These are phyloP conservation scores for Leptopilina boulardi DNA, from an alignment of 1,140 invertebrate genomes.

Conservation along the genomic window DNA sequence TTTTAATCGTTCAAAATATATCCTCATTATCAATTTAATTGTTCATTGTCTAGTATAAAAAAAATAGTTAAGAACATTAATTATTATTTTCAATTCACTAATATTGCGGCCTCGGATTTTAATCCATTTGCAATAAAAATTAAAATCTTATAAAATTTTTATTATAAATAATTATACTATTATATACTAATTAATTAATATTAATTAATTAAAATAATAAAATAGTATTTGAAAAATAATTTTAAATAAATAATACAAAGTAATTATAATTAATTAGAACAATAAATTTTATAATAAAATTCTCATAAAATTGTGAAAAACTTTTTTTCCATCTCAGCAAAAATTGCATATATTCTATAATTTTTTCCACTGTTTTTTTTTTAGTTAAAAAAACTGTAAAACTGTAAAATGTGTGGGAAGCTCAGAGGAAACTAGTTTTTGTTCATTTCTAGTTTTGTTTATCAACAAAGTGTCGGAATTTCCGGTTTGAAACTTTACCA, in stretches of 20 bases:
- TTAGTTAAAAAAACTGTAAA: not conserved
- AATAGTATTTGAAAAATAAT: too few relatives aligned
- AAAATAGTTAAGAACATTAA: not conserved
- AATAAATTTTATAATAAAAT: too few relatives aligned
- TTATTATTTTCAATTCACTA: not conserved
- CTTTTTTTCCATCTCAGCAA: too few relatives aligned
- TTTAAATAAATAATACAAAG: too few relatives aligned
- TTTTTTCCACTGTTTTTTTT: not conserved
- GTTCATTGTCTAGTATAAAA: not conserved
- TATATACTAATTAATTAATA: too few relatives aligned
- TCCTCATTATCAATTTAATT: slow-evolving; percentile 1
- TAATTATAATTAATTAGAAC: too few relatives aligned
- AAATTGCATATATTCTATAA: too few relatives aligned
- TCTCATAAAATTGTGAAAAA: too few relatives aligned
- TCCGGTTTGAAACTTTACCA: not conserved
- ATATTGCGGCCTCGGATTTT: not conserved
- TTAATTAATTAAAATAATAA: too few relatives aligned
- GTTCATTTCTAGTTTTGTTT: not conserved
- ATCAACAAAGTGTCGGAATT: not conserved
- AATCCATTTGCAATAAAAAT: too few relatives aligned
- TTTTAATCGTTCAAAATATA: not conserved
- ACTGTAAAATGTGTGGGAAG: not conserved
- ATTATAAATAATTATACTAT: too few relatives aligned
- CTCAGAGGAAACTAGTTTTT: slow-evolving; percentile 32
- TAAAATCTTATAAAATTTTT: too few relatives aligned